Evolutionary conservation across 2,797 vertebrate species (phyloP).

Genomic region (Sebastes cheni): DNA sequence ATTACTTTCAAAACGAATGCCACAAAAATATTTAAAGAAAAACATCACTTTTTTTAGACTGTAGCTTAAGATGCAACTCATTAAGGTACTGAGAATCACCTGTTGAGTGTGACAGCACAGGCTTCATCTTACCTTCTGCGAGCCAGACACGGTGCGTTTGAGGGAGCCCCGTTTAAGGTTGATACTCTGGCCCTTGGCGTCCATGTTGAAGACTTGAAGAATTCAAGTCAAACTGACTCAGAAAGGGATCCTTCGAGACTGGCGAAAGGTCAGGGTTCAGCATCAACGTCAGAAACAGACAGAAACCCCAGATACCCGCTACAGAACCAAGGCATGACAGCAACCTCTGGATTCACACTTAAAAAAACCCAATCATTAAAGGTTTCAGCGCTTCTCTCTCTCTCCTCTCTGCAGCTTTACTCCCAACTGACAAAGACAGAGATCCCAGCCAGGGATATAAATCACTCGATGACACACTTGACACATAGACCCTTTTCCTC

Average conservation of each 20-base stretch:
- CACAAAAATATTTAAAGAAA: neutral
- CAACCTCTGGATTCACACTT: constrained; percentile 8
- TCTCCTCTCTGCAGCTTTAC: constrained; percentile 59
- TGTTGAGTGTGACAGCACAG: constrained; percentile 35
- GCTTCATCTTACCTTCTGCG: constrained; percentile 91
- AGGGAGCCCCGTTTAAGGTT: constrained; percentile 91
- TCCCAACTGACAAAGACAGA: constrained; percentile 78
- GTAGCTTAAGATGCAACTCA: neutral
- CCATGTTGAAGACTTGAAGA: constrained; percentile 69
- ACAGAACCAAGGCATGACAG: constrained; percentile 22
- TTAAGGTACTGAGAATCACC: neutral
- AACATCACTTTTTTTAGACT: neutral
- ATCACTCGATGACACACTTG: constrained; percentile 83
- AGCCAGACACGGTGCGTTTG: constrained; percentile 90
- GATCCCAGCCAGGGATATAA: constrained; percentile 79
- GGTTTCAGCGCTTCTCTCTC: constrained; percentile 47
- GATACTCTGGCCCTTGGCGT: constrained; percentile 78
- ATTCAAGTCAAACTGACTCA: neutral
- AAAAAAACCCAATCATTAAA: constrained; percentile 25
- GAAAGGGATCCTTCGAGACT: constrained; percentile 37
- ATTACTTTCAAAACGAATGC: neutral
- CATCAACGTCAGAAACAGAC: constrained; percentile 20
- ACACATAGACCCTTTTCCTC: constrained; percentile 84
- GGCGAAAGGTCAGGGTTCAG: constrained; percentile 31
- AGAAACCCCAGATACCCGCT: neutral